phyloP scores from a whole-genome alignment of 2,113 vertebrate species.

The Pogona vitticeps region DNA sequence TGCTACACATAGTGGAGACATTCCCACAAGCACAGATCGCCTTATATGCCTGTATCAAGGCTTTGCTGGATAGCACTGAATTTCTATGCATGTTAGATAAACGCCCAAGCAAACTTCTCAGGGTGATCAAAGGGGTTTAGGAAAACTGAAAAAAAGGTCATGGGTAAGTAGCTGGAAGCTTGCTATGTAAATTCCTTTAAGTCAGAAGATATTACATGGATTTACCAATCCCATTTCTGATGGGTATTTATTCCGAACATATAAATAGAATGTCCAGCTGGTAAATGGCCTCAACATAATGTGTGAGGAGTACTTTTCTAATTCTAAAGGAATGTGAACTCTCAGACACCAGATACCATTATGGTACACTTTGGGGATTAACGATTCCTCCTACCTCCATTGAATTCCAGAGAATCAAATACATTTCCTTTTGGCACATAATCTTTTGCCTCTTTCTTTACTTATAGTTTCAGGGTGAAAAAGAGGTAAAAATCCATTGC shows the following conservation, averaged over 20 bases:
- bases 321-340: slow-evolving; percentile 13
- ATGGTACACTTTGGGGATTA: too few species aligned
- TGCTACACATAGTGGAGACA: too few species aligned
- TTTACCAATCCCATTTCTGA: neutral
- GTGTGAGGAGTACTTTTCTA: neutral
- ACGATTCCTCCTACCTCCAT: neutral
- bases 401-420: neutral
- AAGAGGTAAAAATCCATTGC: neutral
- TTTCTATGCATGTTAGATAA: neutral
- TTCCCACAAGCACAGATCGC: too few species aligned
- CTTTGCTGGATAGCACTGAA: too few species aligned
- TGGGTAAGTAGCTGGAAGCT: neutral
- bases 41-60: too few species aligned
- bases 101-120: neutral
- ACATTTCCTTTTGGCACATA: neutral
- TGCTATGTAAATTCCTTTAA: neutral
- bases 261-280: neutral
- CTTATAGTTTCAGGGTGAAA: neutral
- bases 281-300: neutral
- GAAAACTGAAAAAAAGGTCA: neutral
- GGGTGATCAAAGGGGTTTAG: neutral
- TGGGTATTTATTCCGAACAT: neutral
- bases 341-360: neutral
- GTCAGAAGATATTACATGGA: neutral
- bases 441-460: neutral